phyloP scores from a whole-genome alignment of 2,888 invertebrate genomes.

The Noctua comes region DNA sequence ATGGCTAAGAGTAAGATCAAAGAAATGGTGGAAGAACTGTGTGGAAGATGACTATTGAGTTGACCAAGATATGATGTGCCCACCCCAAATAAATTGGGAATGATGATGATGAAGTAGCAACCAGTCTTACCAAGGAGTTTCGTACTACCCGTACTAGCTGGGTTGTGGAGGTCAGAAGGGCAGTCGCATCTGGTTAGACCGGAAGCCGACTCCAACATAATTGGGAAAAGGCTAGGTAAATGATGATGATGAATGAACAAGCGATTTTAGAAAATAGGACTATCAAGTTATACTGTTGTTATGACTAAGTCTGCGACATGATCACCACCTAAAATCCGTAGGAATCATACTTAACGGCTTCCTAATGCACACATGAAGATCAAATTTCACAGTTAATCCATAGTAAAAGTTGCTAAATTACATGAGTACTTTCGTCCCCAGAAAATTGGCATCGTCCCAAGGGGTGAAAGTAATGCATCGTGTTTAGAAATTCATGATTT shows the following conservation, averaged over 20 bases:
- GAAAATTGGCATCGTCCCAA: background rate
- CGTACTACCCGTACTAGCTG: no score
- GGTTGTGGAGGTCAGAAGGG: no score
- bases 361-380: background rate
- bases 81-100: background rate
- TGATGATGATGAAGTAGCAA: background rate
- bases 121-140: no score
- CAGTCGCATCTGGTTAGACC: no score
- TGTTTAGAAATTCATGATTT: background rate
- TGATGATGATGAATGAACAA: background rate
- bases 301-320: background rate
- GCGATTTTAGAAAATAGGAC: background rate
- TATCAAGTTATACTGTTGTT: background rate
- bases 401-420: background rate
- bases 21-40: background rate
- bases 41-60: background rate
- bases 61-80: background rate
- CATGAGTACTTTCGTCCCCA: background rate
- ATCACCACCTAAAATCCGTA: background rate
- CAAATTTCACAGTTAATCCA: background rate
- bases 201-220: no score
- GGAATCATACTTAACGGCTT: background rate
- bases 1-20: background rate
- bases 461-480: background rate
- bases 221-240: no score